phyloP scores from a whole-genome alignment of 2,797 vertebrate genomes.

The Danionella dracula region DNA sequence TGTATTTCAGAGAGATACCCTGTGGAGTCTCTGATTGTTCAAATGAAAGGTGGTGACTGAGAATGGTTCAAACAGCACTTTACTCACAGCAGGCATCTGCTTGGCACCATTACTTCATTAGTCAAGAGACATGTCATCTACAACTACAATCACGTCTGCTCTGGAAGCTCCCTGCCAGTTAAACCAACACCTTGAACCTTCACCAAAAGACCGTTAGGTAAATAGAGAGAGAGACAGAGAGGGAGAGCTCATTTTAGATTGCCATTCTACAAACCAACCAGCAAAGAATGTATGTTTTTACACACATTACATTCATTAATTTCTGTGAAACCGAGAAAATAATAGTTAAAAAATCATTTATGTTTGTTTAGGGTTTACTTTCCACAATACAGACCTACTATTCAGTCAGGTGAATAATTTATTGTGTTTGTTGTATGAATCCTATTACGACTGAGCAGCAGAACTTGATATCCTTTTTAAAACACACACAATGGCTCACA shows the following conservation, averaged over 20 bases:
- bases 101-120: constrained; percentile 9
- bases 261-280: neutral
- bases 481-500: neutral
- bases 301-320: too few relatives aligned
- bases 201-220: constrained; percentile 2
- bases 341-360: too few relatives aligned
- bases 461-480: constrained; percentile 13
- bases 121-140: constrained; percentile 16
- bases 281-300: neutral
- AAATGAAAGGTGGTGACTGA: neutral
- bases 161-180: constrained; percentile 21
- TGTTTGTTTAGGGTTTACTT: too few relatives aligned
- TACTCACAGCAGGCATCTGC: constrained; percentile 27
- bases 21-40: neutral
- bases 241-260: too few relatives aligned
- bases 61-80: constrained; percentile 1
- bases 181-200: constrained; percentile 19
- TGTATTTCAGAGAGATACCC: neutral
- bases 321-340: too few relatives aligned
- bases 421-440: neutral
- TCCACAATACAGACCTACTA: neutral
- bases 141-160: constrained; percentile 36
- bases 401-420: constrained; percentile 31
- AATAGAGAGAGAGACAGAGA: constrained; percentile 1
- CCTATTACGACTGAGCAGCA: constrained; percentile 14